Evolutionary conservation across 2,888 invertebrate genomes (phyloP).

Genomic region (Tryphoninae sp.): DNA sequence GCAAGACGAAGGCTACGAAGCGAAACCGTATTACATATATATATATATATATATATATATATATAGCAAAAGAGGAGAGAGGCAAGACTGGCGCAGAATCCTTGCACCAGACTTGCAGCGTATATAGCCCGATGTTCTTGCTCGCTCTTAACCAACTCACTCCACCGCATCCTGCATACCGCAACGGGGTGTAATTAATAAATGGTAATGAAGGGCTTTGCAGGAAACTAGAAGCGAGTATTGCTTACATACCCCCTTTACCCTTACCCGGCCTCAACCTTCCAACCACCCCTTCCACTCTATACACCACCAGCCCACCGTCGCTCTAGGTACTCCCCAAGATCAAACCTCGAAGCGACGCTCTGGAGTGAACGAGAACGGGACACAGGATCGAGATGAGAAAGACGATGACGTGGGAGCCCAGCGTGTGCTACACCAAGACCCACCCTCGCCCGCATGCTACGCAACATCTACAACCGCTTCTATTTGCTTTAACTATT

Average conservation of each 20-base stretch:
- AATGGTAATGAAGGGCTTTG: conserved; percentile 63
- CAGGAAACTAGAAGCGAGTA: conserved; percentile 57
- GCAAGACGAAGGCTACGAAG: conserved; percentile 30
- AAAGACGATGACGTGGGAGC: conserved; percentile 25
- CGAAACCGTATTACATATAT: background rate
- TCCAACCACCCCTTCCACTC: too few species aligned
- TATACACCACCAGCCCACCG: background rate
- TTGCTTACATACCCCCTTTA: conserved; percentile 62
- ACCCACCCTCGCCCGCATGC: conserved; percentile 1
- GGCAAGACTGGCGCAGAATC: conserved; percentile 24
- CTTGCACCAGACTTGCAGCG: background rate
- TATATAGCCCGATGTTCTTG: conserved; percentile 6
- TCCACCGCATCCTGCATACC: conserved; percentile 45
- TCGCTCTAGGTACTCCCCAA: conserved; percentile 32
- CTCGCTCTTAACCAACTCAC: conserved; percentile 15
- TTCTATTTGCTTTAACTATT: conserved; percentile 61
- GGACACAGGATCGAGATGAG: conserved; percentile 8
- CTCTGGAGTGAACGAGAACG: background rate
- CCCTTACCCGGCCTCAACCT: background rate
- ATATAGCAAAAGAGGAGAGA: background rate
- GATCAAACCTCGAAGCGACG: conserved; percentile 60
- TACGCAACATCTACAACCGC: conserved; percentile 31
- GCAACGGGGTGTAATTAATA: conserved; percentile 63
- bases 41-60: background rate
- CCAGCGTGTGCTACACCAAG: too few species aligned